Conservation (phyloP, 2,797 vertebrate species). For the Hemitrygon akajei region DNA sequence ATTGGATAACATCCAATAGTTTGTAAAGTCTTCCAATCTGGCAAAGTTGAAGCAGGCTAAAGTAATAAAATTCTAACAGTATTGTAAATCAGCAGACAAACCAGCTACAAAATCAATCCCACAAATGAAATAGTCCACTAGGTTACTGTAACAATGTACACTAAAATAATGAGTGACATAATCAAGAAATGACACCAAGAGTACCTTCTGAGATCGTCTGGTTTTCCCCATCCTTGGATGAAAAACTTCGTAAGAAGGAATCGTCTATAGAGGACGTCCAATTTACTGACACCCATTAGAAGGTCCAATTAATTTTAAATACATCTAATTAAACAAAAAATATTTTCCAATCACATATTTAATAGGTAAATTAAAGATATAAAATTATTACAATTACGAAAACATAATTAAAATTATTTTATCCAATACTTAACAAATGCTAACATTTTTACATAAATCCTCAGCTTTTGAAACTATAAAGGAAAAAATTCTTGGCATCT, state of each 20-base stretch:
- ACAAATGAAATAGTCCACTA: background rate
- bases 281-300: conserved; percentile 84
- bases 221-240: conserved; percentile 94
- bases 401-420: background rate
- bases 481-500: background rate
- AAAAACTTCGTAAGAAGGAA: conserved; percentile 94
- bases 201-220: conserved; percentile 89
- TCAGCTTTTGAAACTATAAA: background rate
- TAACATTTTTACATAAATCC: background rate
- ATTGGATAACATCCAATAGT: too few species aligned
- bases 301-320: conserved; percentile 50
- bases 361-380: background rate
- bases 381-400: background rate
- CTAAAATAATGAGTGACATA: background rate
- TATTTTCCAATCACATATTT: background rate
- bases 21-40: too few species aligned
- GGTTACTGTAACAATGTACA: background rate
- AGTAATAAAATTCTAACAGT: too few species aligned
- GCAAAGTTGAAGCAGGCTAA: too few species aligned
- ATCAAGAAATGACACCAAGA: background rate
- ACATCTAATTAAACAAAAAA: conserved; percentile 56
- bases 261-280: conserved; percentile 89
- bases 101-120: background rate
- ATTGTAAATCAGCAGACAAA: background rate
- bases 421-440: background rate